These are phyloP conservation scores for Semicossyphus pulcher DNA, from an alignment of 2,113 vertebrate species.

Conservation along the genomic window DNA sequence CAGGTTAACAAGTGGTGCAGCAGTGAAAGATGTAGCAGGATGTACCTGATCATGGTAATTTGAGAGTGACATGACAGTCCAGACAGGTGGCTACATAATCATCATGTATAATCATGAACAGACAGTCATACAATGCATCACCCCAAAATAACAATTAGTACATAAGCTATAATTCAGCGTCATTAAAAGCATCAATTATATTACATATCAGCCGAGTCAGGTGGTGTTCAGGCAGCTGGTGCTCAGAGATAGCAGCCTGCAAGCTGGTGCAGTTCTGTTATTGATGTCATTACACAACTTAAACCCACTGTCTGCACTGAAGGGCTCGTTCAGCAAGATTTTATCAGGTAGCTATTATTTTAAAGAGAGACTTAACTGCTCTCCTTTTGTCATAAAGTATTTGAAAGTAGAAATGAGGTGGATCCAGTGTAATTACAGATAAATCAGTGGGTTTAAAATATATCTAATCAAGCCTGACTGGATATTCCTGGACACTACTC, in stretches of 20 bases:
- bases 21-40: background rate
- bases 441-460: too few relatives aligned
- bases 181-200: slow-evolving; percentile 10
- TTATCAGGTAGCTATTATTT: background rate
- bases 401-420: too few relatives aligned
- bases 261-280: background rate
- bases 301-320: background rate
- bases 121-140: background rate
- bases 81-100: slow-evolving; percentile 25
- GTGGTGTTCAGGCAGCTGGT: background rate
- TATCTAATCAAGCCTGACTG: too few relatives aligned
- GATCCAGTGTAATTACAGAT: too few relatives aligned
- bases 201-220: background rate
- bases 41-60: too few relatives aligned
- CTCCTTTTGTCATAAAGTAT: too few relatives aligned
- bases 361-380: too few relatives aligned
- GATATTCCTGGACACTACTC: too few relatives aligned
- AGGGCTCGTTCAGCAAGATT: background rate
- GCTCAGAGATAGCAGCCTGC: background rate
- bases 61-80: background rate
- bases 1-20: background rate
- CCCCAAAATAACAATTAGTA: slow-evolving; percentile 42
- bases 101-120: background rate
- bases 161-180: slow-evolving; percentile 8
- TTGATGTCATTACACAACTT: background rate